phyloP scores from a whole-genome alignment of 2,113 vertebrate species.

The Gavialis gangeticus region DNA sequence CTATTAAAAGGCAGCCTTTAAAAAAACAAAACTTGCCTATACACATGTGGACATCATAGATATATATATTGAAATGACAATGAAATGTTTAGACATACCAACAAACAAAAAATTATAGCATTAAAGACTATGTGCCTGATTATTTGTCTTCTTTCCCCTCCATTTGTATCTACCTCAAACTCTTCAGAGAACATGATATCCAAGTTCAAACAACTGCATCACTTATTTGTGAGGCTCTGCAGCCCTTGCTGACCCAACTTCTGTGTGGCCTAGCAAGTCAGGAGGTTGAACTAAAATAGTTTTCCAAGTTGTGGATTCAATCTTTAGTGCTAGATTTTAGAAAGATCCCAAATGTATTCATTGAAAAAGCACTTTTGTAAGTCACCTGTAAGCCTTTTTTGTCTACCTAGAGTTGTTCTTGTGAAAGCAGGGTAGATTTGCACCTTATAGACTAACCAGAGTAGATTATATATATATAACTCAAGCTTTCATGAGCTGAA shows the following conservation, averaged over 20 bases:
- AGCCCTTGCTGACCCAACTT: not conserved
- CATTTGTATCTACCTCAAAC: not conserved
- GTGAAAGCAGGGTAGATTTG: not conserved
- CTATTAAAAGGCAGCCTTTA: not conserved
- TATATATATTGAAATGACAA: not conserved
- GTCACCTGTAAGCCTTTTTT: not conserved
- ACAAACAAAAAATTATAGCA: not conserved
- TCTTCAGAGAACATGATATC: not conserved
- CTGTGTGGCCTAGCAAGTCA: not conserved
- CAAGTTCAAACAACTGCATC: fast-evolving
- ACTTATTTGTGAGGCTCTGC: not conserved
- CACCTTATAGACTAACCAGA: too few relatives aligned
- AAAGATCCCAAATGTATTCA: not conserved
- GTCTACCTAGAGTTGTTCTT: not conserved
- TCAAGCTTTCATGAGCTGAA: too few relatives aligned
- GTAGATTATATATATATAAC: too few relatives aligned
- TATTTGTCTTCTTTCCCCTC: too few relatives aligned
- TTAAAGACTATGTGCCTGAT: not conserved
- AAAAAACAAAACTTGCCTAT: not conserved
- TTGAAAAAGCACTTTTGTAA: not conserved
- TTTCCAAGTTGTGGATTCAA: not conserved
- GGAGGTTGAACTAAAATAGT: not conserved
- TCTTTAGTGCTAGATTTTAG: not conserved
- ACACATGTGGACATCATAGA: too few relatives aligned
- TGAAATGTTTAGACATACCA: not conserved